These are phyloP conservation scores for Phymorhynchus buccinoides DNA, from an alignment of 1,140 invertebrate genomes.

Conservation along the genomic window DNA sequence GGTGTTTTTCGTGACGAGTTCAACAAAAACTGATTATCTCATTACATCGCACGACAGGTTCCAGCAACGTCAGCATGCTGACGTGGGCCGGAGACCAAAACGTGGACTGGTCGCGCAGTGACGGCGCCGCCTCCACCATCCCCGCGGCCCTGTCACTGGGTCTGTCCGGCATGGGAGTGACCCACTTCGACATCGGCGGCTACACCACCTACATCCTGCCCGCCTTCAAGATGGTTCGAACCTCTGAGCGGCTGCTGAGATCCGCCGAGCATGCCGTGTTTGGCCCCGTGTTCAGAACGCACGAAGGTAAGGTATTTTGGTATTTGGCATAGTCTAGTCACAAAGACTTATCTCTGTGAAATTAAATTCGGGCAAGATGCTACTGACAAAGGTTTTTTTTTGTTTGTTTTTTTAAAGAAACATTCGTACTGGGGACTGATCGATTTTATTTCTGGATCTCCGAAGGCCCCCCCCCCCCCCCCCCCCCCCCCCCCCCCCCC, in stretches of 20 bases:
- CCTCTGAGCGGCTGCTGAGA: conserved; percentile 70
- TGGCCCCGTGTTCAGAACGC: conserved; percentile 72
- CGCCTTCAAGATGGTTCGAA: conserved; percentile 50
- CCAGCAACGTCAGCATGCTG: conserved; percentile 63
- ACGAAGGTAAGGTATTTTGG: conserved; percentile 71
- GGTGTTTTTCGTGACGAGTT: too few species aligned
- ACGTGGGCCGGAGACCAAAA: conserved; percentile 74
- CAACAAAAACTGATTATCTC: too few species aligned
- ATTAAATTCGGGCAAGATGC: too few species aligned
- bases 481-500: too few species aligned
- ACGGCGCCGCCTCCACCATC: conserved; percentile 71
- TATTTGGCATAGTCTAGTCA: too few species aligned
- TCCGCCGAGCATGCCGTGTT: conserved; percentile 73
- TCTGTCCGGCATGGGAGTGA: conserved; percentile 69
- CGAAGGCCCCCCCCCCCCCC: too few species aligned
- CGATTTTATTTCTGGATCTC: too few species aligned
- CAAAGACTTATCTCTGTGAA: too few species aligned
- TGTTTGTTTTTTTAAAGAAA: too few species aligned
- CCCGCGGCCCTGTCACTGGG: conserved; percentile 65
- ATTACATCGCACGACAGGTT: too few species aligned
- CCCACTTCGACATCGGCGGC: conserved; percentile 74
- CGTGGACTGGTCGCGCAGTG: conserved; percentile 70
- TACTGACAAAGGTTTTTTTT: too few species aligned
- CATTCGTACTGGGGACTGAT: too few species aligned
- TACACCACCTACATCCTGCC: conserved; percentile 66